Evolutionary conservation across 2,888 invertebrate species (phyloP).

Genomic region (Punctoribates punctum): DNA sequence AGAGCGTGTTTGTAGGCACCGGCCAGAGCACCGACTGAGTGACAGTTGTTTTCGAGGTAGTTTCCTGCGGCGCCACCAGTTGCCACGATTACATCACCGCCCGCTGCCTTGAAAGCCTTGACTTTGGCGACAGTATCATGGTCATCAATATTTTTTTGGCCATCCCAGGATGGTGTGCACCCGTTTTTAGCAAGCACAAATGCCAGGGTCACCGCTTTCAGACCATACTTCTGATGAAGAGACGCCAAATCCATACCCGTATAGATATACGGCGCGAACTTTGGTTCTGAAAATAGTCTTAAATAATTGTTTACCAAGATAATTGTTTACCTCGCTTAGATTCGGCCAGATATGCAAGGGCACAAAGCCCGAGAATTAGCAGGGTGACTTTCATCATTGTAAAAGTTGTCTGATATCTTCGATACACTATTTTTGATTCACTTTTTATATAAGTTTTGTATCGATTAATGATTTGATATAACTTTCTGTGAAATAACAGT

Average conservation of each 20-base stretch:
- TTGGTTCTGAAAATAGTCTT: not conserved
- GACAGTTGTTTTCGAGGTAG: constrained; percentile 33
- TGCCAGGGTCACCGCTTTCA: constrained; percentile 31
- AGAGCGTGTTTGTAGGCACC: constrained; percentile 33
- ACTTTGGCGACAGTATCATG: not conserved
- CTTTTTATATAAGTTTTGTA: no score
- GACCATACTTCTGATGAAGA: not conserved
- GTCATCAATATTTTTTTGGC: not conserved
- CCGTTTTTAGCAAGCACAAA: constrained; percentile 19
- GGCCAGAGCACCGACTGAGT: not conserved
- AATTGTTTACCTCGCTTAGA: no score
- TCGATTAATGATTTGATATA: no score
- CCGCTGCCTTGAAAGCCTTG: constrained; percentile 19
- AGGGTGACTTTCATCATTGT: no score
- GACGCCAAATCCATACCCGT: not conserved
- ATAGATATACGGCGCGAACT: not conserved
- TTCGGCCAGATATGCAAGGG: no score
- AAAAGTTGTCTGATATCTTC: no score
- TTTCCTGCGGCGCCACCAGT: constrained; percentile 36
- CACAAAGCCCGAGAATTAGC: no score
- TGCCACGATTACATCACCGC: constrained; percentile 36
- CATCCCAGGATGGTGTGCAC: constrained; percentile 38
- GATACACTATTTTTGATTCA: no score
- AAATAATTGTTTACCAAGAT: no score
- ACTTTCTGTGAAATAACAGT: no score